Evolutionary conservation across 2,888 invertebrate genomes (phyloP).

Genomic region (Tinea semifulvella): DNA sequence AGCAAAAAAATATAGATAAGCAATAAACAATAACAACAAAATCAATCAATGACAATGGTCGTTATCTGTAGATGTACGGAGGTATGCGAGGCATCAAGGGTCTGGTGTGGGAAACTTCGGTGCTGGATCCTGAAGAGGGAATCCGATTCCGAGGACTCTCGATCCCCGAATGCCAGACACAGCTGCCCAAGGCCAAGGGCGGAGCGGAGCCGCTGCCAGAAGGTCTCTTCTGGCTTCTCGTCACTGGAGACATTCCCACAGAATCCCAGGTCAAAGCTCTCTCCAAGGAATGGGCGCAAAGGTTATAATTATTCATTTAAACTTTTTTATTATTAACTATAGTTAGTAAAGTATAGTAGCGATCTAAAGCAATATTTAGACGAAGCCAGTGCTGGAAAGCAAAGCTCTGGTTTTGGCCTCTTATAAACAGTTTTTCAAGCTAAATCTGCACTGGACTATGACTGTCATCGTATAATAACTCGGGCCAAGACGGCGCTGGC

Average conservation of each 20-base stretch:
- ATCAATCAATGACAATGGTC: background rate
- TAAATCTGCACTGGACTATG: too few relatives aligned
- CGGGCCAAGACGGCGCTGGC: too few relatives aligned
- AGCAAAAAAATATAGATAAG: background rate
- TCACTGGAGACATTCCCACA: conserved; percentile 79
- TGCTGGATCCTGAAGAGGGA: conserved; percentile 94
- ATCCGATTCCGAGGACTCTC: conserved; percentile 94
- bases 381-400: too few relatives aligned
- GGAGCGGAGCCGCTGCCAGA: conserved; percentile 81
- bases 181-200: conserved; percentile 74
- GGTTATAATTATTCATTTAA: conserved; percentile 29
- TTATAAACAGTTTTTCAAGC: too few relatives aligned
- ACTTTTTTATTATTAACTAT: background rate
- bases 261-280: conserved; percentile 74
- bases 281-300: conserved; percentile 83
- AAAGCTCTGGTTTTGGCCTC: too few relatives aligned
- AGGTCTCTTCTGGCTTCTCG: conserved; percentile 81
- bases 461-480: too few relatives aligned
- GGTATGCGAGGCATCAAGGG: conserved; percentile 98
- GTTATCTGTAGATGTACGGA: conserved; percentile 77
- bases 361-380: background rate
- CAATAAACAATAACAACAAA: background rate
- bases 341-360: background rate
- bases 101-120: conserved; percentile 94
- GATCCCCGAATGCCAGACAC: conserved; percentile 82